These are phyloP conservation scores for Poecilobothrus nobilitatus DNA, from an alignment of 2,888 invertebrate genomes.

Conservation along the genomic window DNA sequence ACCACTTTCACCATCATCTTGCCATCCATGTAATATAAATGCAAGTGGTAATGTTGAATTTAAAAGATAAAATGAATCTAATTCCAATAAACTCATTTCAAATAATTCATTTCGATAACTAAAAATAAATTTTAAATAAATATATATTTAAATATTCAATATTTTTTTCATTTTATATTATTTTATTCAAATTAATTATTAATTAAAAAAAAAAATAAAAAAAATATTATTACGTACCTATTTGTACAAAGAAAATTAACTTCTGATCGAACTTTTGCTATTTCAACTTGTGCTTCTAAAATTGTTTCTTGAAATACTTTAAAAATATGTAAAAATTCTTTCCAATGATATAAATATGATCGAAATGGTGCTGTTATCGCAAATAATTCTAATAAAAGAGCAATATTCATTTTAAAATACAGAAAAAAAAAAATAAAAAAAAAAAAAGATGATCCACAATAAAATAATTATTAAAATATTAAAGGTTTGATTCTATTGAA, in stretches of 20 bases:
- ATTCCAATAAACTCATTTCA: conserved; percentile 32
- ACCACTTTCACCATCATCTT: conserved; percentile 36
- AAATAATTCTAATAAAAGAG: not conserved
- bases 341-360: not conserved
- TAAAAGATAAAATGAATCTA: conserved; percentile 33
- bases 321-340: conserved; percentile 7
- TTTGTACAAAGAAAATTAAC: conserved; percentile 1
- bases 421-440: no score
- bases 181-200: not conserved
- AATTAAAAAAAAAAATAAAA: not conserved
- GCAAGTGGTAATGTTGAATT: conserved; percentile 33
- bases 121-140: not conserved
- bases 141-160: no score
- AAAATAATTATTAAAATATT: not conserved
- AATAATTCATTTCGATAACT: not conserved
- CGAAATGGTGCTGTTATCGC: not conserved
- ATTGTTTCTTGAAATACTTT: not conserved
- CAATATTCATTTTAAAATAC: conserved; percentile 6
- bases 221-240: not conserved
- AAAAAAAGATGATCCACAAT: no score
- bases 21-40: conserved; percentile 41
- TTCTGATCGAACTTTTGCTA: not conserved
- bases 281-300: not conserved
- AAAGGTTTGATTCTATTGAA: no score
- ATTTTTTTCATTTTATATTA: no score